Conservation (phyloP, 2,113 vertebrate species). For the Megaceryle maxima region DNA sequence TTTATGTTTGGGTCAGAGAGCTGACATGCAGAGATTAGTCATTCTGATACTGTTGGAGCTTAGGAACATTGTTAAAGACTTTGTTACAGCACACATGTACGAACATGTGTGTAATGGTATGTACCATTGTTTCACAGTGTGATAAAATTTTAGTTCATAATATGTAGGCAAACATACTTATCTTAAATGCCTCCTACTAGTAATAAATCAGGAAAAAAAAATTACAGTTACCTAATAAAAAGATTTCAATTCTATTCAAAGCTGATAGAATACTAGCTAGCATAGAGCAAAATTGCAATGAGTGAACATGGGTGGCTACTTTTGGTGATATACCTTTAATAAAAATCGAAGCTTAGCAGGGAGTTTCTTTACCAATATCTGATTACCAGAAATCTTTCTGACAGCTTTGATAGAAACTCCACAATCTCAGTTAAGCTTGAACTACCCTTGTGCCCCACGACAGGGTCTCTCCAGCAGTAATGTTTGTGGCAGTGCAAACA, state of each 20-base stretch:
- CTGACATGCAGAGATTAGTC: fast-evolving
- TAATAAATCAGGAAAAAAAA: neutral
- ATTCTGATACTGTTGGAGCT: neutral
- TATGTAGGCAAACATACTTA: neutral
- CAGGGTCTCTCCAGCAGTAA: neutral
- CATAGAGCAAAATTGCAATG: neutral
- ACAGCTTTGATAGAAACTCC: neutral
- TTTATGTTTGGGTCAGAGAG: neutral
- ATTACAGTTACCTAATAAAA: neutral
- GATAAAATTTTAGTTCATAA: neutral
- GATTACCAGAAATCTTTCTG: neutral
- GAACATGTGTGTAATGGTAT: neutral
- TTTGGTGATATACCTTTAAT: neutral
- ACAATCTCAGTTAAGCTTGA: neutral
- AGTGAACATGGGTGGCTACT: neutral
- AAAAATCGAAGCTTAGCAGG: neutral
- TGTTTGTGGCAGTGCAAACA: neutral
- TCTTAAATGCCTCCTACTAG: neutral
- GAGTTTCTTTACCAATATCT: neutral
- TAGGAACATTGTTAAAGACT: neutral
- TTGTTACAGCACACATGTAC: fast-evolving
- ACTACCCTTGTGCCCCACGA: neutral
- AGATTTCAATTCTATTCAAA: neutral
- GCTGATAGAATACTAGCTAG: neutral
- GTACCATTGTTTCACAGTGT: neutral